A percentile compares a stretch with the other conserved stretches of the same genome.
These are phyloP conservation scores for Fopius arisanus DNA, from an alignment of 1,140 invertebrate genomes.

Conservation along the genomic window DNA sequence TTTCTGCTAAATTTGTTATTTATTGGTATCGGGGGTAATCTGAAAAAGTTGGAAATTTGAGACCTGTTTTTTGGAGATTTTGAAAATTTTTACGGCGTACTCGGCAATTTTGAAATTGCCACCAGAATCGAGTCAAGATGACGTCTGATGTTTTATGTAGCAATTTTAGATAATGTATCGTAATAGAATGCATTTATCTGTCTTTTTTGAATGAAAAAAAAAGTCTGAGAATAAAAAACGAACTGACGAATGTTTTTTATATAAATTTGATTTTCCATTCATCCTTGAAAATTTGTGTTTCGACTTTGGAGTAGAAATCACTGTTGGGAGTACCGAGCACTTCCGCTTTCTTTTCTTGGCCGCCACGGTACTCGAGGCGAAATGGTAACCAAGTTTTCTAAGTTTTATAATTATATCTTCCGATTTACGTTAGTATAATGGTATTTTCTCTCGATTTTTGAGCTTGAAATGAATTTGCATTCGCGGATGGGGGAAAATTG, in stretches of 20 bases:
- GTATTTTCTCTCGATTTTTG: background rate
- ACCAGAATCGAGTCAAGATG: too few relatives aligned
- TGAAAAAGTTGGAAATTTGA: too few relatives aligned
- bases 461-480: background rate
- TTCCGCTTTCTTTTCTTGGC: constrained; percentile 12
- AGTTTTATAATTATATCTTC: background rate
- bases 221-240: background rate
- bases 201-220: too few relatives aligned
- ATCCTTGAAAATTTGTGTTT: background rate
- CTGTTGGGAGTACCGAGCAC: background rate
- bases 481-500: background rate
- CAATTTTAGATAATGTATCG: too few relatives aligned
- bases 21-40: too few relatives aligned
- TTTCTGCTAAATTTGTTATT: too few relatives aligned
- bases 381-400: background rate
- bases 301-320: background rate
- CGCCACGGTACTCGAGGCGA: background rate
- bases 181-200: too few relatives aligned
- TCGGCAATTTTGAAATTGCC: too few relatives aligned
- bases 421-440: background rate
- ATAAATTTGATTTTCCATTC: background rate
- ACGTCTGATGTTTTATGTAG: too few relatives aligned
- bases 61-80: too few relatives aligned
- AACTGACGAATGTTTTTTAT: background rate
- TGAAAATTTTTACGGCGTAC: too few relatives aligned